Conservation (phyloP, 2,888 invertebrate species). For the Diarsia dahlii region DNA sequence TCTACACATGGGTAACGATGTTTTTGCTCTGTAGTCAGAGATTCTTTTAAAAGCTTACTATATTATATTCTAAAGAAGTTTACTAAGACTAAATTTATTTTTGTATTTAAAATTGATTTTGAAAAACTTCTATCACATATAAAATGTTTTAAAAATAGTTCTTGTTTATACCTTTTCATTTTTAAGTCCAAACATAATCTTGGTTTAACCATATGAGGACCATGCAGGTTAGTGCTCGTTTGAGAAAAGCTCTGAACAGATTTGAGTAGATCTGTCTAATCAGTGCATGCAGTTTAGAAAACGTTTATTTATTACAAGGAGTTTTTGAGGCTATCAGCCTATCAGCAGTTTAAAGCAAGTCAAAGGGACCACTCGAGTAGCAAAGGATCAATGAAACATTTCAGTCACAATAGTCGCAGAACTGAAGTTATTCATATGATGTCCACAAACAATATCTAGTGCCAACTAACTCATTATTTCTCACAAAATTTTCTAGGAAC, state of each 20-base stretch:
- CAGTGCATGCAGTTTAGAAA: background rate
- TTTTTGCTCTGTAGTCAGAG: background rate
- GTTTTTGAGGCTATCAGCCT: background rate
- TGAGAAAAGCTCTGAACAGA: background rate
- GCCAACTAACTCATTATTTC: conserved; percentile 14
- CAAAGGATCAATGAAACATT: background rate
- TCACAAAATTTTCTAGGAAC: conserved; percentile 32
- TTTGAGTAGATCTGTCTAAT: background rate
- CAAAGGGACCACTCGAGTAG: background rate
- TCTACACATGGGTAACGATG: background rate
- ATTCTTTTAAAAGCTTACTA: background rate
- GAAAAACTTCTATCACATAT: background rate
- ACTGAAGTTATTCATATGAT: background rate
- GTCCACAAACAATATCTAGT: conserved; percentile 31
- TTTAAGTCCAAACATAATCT: background rate
- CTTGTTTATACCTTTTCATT: background rate
- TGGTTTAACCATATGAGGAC: background rate
- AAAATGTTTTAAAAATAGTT: background rate
- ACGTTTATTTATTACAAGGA: background rate
- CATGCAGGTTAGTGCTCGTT: background rate
- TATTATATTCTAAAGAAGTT: too few species aligned
- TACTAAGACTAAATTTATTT: too few species aligned
- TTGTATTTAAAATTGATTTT: background rate
- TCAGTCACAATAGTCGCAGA: conserved; percentile 1
- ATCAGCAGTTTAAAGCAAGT: background rate